phyloP scores from a whole-genome alignment of 1,140 invertebrate genomes.

The Lepidostoma basale region DNA sequence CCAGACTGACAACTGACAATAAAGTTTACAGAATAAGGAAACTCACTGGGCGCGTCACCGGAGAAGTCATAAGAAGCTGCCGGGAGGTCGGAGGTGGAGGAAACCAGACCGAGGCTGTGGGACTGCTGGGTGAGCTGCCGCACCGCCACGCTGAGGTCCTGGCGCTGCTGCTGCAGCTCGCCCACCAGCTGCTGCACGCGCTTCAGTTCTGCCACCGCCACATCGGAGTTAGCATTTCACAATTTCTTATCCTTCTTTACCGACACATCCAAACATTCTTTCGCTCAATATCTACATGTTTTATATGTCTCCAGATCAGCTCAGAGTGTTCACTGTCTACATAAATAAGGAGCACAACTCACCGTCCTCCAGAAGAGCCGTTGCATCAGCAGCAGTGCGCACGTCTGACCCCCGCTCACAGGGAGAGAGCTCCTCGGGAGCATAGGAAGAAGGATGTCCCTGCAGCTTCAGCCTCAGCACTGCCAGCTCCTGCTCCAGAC shows the following conservation, averaged over 20 bases:
- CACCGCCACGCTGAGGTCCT: constrained; percentile 81
- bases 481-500: constrained; percentile 85
- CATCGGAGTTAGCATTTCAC: too few relatives aligned
- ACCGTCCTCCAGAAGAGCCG: constrained; percentile 73
- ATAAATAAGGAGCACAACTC: too few relatives aligned
- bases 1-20: too few relatives aligned
- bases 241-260: too few relatives aligned
- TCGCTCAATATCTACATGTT: too few relatives aligned
- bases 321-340: too few relatives aligned
- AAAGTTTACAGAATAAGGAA: too few relatives aligned
- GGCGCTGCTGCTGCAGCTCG: constrained; percentile 81
- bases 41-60: constrained; percentile 1
- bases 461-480: constrained; percentile 84
- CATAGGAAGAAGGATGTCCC: constrained; percentile 58
- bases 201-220: constrained; percentile 71
- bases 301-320: too few relatives aligned
- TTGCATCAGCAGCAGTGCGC: constrained; percentile 57
- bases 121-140: constrained; percentile 80
- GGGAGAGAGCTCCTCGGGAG: not conserved
- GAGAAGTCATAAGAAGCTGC: not conserved
- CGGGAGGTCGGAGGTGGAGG: constrained; percentile 10
- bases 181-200: constrained; percentile 83
- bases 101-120: constrained; percentile 52
- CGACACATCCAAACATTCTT: too few relatives aligned
- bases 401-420: constrained; percentile 15